Conservation (phyloP, 2,888 invertebrate genomes). For the Scelioninae gen. 1 region DNA sequence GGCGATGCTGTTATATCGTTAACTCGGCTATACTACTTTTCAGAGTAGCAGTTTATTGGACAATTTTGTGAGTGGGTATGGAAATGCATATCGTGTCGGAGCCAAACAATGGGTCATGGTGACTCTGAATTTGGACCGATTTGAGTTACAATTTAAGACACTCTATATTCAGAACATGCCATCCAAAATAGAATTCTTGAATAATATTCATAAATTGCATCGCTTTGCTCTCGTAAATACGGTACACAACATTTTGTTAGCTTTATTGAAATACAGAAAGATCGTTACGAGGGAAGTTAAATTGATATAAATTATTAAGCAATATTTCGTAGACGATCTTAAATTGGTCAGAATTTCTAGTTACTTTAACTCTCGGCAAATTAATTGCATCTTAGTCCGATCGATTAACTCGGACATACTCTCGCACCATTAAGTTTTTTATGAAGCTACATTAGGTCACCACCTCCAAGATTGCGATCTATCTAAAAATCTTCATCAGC, state of each 20-base stretch:
- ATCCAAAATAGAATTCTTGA: constrained; percentile 76
- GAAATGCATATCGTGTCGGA: constrained; percentile 52
- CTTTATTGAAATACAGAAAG: constrained; percentile 36
- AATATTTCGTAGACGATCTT: constrained; percentile 7
- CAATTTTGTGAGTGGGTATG: constrained; percentile 69
- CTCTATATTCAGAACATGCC: constrained; percentile 74
- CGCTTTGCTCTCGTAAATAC: constrained; percentile 76
- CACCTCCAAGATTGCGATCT: constrained; percentile 32
- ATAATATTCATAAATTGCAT: constrained; percentile 83
- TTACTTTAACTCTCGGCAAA: not conserved
- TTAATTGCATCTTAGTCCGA: constrained; percentile 17
- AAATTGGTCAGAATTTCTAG: constrained; percentile 22
- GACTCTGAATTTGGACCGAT: constrained; percentile 69
- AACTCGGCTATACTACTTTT: constrained; percentile 47
- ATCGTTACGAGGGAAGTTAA: not conserved
- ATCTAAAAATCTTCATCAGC: constrained; percentile 5
- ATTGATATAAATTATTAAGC: not conserved
- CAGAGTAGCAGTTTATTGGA: constrained; percentile 73
- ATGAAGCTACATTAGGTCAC: constrained; percentile 1
- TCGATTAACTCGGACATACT: constrained; percentile 22
- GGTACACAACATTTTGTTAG: constrained; percentile 7
- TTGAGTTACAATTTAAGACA: constrained; percentile 74
- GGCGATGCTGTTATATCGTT: constrained; percentile 52
- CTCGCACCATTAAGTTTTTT: constrained; percentile 27
- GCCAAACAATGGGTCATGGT: constrained; percentile 56